Conservation (phyloP, 2,113 vertebrate species). For the Balaeniceps rex region DNA sequence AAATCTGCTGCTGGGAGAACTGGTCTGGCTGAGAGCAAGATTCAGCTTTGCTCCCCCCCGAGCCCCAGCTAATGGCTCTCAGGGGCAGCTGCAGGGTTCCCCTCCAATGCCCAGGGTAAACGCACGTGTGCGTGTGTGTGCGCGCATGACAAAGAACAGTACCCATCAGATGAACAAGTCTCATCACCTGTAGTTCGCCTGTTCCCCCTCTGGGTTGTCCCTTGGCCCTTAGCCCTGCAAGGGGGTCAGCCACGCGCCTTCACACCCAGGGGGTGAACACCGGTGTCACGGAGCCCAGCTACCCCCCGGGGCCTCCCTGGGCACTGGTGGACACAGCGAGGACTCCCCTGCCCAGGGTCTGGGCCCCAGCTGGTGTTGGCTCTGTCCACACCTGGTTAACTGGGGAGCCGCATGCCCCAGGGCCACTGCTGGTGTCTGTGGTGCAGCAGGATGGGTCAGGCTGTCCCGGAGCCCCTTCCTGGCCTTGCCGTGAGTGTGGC, state of each 20-base stretch:
- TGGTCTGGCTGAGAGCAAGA: not conserved
- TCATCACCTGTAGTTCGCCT: not conserved
- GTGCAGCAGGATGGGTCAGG: not conserved
- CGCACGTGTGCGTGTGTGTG: accelerated
- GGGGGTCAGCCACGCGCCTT: not conserved
- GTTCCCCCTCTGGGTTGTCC: not conserved
- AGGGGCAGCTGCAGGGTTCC: too few relatives aligned
- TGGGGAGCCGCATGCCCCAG: accelerated
- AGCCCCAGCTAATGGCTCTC: not conserved
- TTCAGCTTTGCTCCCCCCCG: not conserved
- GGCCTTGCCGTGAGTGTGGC: not conserved
- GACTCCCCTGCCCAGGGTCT: not conserved
- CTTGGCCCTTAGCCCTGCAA: not conserved
- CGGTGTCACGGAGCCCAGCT: accelerated
- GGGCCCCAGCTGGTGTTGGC: too few relatives aligned
- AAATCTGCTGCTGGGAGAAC: not conserved
- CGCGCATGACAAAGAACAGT: not conserved
- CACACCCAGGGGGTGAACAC: accelerated
- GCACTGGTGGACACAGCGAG: not conserved
- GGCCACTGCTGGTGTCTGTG: not conserved
- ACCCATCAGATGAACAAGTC: too few relatives aligned
- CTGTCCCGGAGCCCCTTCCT: not conserved
- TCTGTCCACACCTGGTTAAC: not conserved
- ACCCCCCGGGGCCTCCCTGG: not conserved
- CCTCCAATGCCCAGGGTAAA: not conserved